Evolutionary conservation across 2,888 invertebrate genomes (phyloP).

Genomic region (Zelleria hepariella): DNA sequence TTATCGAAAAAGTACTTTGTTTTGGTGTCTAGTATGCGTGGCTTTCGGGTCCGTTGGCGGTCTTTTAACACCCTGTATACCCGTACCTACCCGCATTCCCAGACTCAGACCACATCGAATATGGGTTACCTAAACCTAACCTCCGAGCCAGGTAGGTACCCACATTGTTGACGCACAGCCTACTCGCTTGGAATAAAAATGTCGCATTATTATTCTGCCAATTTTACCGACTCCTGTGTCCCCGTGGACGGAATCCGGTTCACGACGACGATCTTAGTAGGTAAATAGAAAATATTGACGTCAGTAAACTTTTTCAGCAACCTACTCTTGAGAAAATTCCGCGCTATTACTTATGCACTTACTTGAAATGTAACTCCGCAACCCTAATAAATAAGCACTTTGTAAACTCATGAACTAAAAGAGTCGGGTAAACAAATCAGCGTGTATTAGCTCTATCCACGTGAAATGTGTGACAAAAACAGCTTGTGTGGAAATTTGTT

Average conservation of each 20-base stretch:
- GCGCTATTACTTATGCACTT: too few relatives aligned
- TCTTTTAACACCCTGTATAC: too few relatives aligned
- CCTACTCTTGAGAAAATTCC: too few relatives aligned
- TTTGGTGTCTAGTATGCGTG: too few relatives aligned
- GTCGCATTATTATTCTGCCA: neutral
- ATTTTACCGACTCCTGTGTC: neutral
- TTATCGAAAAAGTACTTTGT: too few relatives aligned
- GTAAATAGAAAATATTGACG: neutral
- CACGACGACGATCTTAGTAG: neutral
- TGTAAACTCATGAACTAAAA: neutral
- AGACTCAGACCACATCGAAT: neutral
- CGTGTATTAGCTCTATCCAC: neutral
- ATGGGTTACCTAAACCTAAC: too few relatives aligned
- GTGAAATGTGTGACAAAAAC: neutral
- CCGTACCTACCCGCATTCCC: neutral
- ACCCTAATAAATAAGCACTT: too few relatives aligned
- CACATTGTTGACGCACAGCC: neutral
- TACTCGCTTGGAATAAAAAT: neutral
- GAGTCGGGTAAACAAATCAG: neutral
- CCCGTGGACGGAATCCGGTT: neutral
- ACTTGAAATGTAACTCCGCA: too few relatives aligned
- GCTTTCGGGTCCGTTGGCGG: too few relatives aligned
- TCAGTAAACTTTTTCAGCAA: too few relatives aligned
- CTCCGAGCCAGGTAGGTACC: neutral
- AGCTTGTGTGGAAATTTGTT: neutral